Base-by-base conservation (phyloP, 2,797 vertebrate species). In the Apogon talboti region DNA sequence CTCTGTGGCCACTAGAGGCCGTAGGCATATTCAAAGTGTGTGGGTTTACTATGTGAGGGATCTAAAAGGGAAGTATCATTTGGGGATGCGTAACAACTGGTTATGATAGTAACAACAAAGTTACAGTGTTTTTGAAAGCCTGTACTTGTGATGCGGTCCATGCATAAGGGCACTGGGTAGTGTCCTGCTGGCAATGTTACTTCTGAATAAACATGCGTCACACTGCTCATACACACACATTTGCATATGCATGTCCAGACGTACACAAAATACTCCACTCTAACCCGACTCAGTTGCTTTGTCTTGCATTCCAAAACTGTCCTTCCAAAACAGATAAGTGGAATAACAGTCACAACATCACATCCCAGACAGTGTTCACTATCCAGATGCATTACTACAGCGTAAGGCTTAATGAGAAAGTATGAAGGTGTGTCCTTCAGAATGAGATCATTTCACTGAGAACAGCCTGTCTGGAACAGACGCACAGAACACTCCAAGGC, bases 1-100 rank as follows among this genome's bases (percentile, higher is more conserved):
- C 80, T 75, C 68, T 79, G 81, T 52, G 81, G 71, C 90, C 86
- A 77, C 90, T 89, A 90, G 83, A 89, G 86, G 86, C 90, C 65
- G 78, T 73, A 89, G 83, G 79, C 82, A 83, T 80, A 82, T 87
- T 84, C 73, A 64, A 41, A 84, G 74, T 82, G 78, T 82, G 82
- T 79, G 79, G 76, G 86, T 73, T 72, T 74, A 66, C 72, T 68
- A 68, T 62, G 45, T 68, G 80, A 77, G 62, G 53, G 76, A 62
- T 71, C 74, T 77, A 74, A 85, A 85, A 78, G 65, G 62, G 73
- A 86, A 77, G 79, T 71, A 82, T 60, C 79, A 84, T 86, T 85
- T 83, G 78, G 59, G 79, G 82, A 88, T 38, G 47, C 59, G 74
- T 76, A 89, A 90, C 78, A 78, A 88, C 88, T 83, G 82, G 83